Evolutionary conservation across 2,113 vertebrate genomes (phyloP).

Genomic region (Dendrocopos noguchii): DNA sequence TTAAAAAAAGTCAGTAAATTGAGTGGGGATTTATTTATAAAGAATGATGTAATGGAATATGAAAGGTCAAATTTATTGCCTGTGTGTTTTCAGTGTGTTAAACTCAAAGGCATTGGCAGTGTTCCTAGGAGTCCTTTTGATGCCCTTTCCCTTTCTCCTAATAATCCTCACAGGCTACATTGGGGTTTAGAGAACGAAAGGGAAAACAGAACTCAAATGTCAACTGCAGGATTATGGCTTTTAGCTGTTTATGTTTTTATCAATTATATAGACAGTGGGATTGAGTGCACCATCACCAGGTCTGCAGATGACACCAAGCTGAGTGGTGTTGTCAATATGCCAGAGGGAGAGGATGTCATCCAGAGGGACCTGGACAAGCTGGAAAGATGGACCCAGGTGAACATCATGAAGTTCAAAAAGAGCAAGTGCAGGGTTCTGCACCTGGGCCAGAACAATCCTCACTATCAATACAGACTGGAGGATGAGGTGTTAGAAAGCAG

Average conservation of each 20-base stretch:
- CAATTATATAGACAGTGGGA: too few relatives aligned
- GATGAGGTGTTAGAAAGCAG: too few relatives aligned
- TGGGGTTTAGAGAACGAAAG: background rate
- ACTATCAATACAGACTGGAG: too few relatives aligned
- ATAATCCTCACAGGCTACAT: background rate
- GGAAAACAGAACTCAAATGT: background rate
- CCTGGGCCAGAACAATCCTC: too few relatives aligned
- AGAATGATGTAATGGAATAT: background rate
- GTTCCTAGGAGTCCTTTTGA: background rate
- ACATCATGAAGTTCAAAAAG: too few relatives aligned
- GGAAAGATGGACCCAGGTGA: too few relatives aligned
- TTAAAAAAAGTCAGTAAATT: background rate
- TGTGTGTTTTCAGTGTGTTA: background rate
- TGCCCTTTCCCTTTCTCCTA: background rate
- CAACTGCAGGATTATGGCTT: background rate
- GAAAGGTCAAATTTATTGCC: background rate
- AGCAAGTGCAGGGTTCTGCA: too few relatives aligned
- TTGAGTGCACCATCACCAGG: too few relatives aligned
- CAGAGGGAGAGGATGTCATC: too few relatives aligned
- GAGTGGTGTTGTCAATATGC: too few relatives aligned
- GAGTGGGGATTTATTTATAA: background rate
- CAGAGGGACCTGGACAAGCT: too few relatives aligned
- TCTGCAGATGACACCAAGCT: too few relatives aligned
- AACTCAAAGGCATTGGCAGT: background rate
- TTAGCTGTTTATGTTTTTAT: background rate